Base-by-base conservation (phyloP, 2,113 vertebrate species). In the Leptosomus discolor region DNA sequence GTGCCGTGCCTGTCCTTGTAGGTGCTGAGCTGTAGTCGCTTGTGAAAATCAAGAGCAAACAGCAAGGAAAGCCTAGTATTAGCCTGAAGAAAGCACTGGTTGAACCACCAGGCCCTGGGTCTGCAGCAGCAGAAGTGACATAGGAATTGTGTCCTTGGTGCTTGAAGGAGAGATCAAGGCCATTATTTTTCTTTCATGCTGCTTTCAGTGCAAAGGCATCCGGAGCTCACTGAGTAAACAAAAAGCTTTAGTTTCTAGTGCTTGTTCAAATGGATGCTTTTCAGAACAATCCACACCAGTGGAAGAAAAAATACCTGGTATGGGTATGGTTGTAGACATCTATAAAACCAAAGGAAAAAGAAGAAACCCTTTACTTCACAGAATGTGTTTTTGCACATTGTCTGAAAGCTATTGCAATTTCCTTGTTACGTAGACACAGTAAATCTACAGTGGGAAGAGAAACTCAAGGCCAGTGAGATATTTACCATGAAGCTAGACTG, bases 51-150 rank as follows among this genome's bases (percentile, higher is more conserved):
- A 39, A 67, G 9, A 84, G 26, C 13, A 87, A 70, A 60, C 4
- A 41, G 27, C 2, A 6, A 46, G 53, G 16, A 68, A 63, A 89
- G 13, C 4, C 48, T 18, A 6, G 15, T 63, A 37, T 53, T 1
- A 1, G 41, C 37, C 19, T 87, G 68, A n/a, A 90, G 75, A 85
- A 92, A 37, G 4, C 43, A 6, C 1, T 51, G 27, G 15, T 22
- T 86, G 39, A 78, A 71, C 21, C 24, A 51, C 9, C 9, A 67
- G 36, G 10, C 2, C 30, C 43, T 60, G 64, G 56, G 81, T 41
- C 43, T 68, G 24, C 0, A 0, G 18, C 30, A 70, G 46, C 0
- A 0, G 56, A 92, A 75, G 12, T 0, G 0, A 60, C 0, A 1
- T 29, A 54, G 56, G 64, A 71, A 68, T 56, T 67, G 24, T 71